These are phyloP conservation scores for Cnemophilus loriae DNA, from an alignment of 2,113 vertebrate species.

Conservation along the genomic window DNA sequence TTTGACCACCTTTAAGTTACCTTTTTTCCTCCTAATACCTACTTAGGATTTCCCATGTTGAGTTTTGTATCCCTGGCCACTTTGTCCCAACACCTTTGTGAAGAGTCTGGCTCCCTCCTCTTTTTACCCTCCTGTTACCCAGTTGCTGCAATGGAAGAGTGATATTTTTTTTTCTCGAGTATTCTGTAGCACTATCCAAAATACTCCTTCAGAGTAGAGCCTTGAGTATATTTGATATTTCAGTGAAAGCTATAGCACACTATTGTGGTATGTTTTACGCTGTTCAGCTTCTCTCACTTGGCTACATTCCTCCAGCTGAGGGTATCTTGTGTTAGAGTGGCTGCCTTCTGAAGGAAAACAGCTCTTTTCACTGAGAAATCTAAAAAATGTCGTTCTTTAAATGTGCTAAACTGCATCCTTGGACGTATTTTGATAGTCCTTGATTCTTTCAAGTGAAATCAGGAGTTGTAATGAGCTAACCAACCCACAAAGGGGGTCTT, in stretches of 20 bases:
- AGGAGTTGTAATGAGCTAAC: neutral
- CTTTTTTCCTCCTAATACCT: neutral
- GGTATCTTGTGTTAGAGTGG: neutral
- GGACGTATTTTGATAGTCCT: neutral
- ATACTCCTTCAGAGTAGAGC: neutral
- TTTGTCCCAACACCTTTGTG: neutral
- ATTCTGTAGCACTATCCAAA: neutral
- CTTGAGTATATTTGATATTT: neutral
- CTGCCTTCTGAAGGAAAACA: neutral
- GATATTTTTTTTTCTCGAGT: neutral
- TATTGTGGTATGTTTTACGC: neutral
- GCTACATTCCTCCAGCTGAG: neutral
- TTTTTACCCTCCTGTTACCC: neutral
- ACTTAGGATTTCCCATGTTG: neutral
- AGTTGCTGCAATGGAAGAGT: neutral
- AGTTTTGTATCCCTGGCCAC: neutral
- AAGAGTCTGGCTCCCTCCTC: neutral
- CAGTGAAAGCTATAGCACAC: neutral
- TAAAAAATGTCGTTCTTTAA: neutral
- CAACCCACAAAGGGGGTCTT: neutral
- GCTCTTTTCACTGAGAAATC: neutral
- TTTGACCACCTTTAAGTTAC: rapidly evolving
- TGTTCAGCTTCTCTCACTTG: neutral
- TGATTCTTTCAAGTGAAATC: neutral
- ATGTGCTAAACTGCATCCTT: neutral